These are phyloP conservation scores for Oxycera nigricornis DNA, from an alignment of 2,888 invertebrate species.

Conservation along the genomic window DNA sequence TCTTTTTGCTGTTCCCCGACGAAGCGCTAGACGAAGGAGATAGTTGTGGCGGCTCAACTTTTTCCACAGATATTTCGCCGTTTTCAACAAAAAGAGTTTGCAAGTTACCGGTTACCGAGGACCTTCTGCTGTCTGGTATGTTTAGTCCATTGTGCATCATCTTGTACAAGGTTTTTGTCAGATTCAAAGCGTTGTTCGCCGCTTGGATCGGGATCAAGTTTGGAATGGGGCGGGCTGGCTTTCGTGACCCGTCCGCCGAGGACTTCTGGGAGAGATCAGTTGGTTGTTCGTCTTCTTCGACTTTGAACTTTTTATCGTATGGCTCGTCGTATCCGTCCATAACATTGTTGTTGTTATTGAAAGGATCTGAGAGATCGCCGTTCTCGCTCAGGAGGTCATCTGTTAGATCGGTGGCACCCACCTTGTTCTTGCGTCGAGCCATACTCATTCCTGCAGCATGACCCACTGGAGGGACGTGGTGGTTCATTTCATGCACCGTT, in stretches of 20 bases:
- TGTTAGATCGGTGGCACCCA: slow-evolving; percentile 67
- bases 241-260: slow-evolving; percentile 61
- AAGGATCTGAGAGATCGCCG: slow-evolving; percentile 41
- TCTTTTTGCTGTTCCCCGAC: slow-evolving; percentile 46
- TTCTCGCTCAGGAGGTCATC: slow-evolving; percentile 49
- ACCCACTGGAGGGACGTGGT: slow-evolving; percentile 82
- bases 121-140: neutral
- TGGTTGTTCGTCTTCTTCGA: slow-evolving; percentile 57
- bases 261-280: slow-evolving; percentile 61
- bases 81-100: neutral
- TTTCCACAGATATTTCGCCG: slow-evolving; percentile 47
- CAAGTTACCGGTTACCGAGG: neutral
- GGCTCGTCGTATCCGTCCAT: slow-evolving; percentile 59
- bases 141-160: slow-evolving; percentile 16
- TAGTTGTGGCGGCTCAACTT: slow-evolving; percentile 52
- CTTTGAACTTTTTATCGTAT: slow-evolving; percentile 50
- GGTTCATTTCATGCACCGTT: slow-evolving; percentile 91
- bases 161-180: slow-evolving; percentile 56
- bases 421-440: slow-evolving; percentile 74
- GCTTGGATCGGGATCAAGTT: slow-evolving; percentile 76
- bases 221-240: slow-evolving; percentile 71
- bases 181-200: slow-evolving; percentile 56
- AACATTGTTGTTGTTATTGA: slow-evolving; percentile 54
- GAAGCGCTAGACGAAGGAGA: slow-evolving; percentile 54
- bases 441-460: slow-evolving; percentile 66